These are phyloP conservation scores for Neomorphus geoffroyi DNA, from an alignment of 2,797 vertebrate genomes.

Conservation along the genomic window DNA sequence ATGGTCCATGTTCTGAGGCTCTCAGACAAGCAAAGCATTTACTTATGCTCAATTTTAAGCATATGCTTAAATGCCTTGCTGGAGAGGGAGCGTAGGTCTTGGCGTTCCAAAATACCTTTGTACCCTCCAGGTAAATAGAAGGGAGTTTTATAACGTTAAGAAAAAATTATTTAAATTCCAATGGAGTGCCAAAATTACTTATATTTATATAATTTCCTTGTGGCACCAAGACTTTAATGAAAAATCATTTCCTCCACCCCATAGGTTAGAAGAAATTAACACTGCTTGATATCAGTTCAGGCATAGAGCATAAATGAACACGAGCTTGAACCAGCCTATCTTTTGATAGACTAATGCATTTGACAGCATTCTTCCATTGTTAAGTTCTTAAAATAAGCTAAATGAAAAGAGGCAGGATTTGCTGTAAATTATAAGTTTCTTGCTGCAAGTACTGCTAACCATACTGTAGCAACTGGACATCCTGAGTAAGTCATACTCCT, in stretches of 20 bases:
- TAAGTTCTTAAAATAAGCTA: slow-evolving; percentile 2
- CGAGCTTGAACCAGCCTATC: neutral
- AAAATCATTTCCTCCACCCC: neutral
- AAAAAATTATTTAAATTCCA: neutral
- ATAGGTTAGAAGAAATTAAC: neutral
- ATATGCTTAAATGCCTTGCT: neutral
- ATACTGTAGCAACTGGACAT: neutral
- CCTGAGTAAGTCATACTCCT: neutral
- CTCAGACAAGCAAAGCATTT: neutral
- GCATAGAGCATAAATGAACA: neutral
- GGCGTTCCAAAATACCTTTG: neutral
- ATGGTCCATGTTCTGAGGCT: neutral
- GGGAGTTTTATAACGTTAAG: neutral
- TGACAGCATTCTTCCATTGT: neutral
- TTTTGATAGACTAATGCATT: neutral
- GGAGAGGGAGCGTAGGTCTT: neutral
- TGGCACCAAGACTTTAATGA: neutral
- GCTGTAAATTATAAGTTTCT: neutral
- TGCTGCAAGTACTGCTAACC: neutral
- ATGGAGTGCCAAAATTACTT: neutral
- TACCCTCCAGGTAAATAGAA: neutral
- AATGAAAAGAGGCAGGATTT: neutral
- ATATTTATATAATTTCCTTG: neutral
- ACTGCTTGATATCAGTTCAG: neutral
- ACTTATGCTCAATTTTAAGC: neutral